Evolutionary conservation across 2,888 invertebrate genomes (phyloP).

Genomic region (Bimastos eiseni): DNA sequence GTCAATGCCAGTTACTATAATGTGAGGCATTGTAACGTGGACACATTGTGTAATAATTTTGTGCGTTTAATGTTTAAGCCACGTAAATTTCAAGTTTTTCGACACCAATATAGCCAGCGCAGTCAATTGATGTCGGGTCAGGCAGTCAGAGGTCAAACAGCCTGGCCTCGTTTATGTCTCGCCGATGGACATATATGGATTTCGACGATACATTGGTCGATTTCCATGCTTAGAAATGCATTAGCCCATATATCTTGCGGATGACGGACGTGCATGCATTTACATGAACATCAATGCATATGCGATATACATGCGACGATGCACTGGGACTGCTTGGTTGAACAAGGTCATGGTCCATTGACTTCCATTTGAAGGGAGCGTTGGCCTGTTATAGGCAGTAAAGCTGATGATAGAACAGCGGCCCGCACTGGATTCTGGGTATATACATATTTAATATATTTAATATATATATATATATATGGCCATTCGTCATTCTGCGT

Average conservation of each 20-base stretch:
- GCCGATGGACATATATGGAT: neutral
- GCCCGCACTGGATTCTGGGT: neutral
- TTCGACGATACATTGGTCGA: neutral
- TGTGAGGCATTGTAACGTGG: too few relatives aligned
- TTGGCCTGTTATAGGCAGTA: too few relatives aligned
- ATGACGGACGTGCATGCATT: neutral
- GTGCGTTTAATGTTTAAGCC: neutral
- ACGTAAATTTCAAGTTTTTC: neutral
- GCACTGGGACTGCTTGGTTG: neutral
- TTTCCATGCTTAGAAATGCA: neutral
- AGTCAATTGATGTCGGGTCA: neutral
- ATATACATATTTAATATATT: too few relatives aligned
- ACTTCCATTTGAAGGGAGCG: neutral
- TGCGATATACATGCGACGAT: neutral
- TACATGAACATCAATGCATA: neutral
- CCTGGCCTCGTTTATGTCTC: neutral
- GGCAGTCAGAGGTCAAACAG: neutral
- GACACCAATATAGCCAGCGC: too few relatives aligned
- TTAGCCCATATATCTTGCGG: neutral
- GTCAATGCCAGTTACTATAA: too few relatives aligned
- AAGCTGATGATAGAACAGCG: neutral
- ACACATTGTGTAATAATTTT: neutral
- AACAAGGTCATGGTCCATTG: neutral
- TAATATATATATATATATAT: too few relatives aligned
- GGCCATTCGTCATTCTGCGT: neutral